These are phyloP conservation scores for Hermaeophaga mercurialis DNA, from an alignment of 2,888 invertebrate genomes.

Conservation along the genomic window DNA sequence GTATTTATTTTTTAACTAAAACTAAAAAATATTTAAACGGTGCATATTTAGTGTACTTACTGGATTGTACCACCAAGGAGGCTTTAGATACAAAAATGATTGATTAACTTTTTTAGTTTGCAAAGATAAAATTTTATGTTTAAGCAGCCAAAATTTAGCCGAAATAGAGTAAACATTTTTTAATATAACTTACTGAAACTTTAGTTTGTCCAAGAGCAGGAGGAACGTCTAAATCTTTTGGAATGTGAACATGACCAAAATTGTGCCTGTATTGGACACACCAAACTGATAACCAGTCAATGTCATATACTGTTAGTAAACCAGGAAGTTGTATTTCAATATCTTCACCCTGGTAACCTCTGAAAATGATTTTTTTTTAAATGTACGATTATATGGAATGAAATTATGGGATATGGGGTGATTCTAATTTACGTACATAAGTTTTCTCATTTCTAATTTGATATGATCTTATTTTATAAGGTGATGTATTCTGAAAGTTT, in stretches of 20 bases:
- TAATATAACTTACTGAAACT: constrained; percentile 73
- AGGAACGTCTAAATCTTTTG: constrained; percentile 86
- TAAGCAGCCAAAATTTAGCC: too few relatives aligned
- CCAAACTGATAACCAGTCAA: constrained; percentile 92
- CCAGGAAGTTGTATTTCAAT: constrained; percentile 89
- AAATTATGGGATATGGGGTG: too few relatives aligned
- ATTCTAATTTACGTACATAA: too few relatives aligned
- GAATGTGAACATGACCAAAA: constrained; percentile 88
- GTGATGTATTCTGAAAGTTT: too few relatives aligned
- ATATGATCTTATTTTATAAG: too few relatives aligned
- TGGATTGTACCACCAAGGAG: constrained; percentile 92
- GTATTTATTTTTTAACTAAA: too few relatives aligned
- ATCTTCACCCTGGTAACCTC: constrained; percentile 89
- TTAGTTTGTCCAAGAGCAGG: constrained; percentile 89
- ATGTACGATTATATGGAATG: too few relatives aligned
- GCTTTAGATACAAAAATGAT: constrained; percentile 61
- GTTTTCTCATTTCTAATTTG: too few relatives aligned
- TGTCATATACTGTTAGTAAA: constrained; percentile 83
- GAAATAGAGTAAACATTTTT: not conserved
- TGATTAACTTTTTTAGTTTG: too few relatives aligned
- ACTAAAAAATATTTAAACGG: too few relatives aligned
- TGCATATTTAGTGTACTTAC: constrained; percentile 67
- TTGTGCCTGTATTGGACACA: constrained; percentile 89
- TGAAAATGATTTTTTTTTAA: too few relatives aligned
- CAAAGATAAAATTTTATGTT: too few relatives aligned